Evolutionary conservation across 2,797 vertebrate genomes (phyloP), one percentile per base, ranked within the genome.

Genomic region (Tokudaia tokunoshimensis): DNA sequence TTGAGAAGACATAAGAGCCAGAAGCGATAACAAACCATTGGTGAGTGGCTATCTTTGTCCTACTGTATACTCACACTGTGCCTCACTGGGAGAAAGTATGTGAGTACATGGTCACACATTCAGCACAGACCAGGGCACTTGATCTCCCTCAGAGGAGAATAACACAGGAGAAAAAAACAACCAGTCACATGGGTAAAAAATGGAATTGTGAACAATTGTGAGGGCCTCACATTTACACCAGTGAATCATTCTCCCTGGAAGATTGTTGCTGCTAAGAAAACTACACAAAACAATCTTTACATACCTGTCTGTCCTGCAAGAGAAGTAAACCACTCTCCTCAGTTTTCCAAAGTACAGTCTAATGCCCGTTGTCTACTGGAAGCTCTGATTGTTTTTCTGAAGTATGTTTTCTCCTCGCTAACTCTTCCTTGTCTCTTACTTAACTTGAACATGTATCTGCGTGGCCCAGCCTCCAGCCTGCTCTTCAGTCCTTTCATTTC

Each of bases 281-380:
- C 1, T 78, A 55, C 29, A 29, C 1, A 86, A 83, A 86, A 13
- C 7, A 74, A 57, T 61, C 4, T 65, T 79, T 65, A 92, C 4
- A 79, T 6, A 61, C 15, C 0, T 75, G 79, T 92, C n/a, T 88
- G 2, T 52, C 63, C 50, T 95, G 13, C 34, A 41, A 24, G 50
- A 80, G 12, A 93, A 88, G 63, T 20, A 86, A 90, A 88, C 76
- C 19, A 70, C 37, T 94, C 63, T 50, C 47, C 91, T 79, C 24
- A 10, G 11, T 6, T 31, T 95, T 91, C 47, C 12, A 95, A 93
- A 86, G 63, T 90, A 67, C 90, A 12, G 11, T 17, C 37, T 92
- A 75, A 75, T 55, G 70, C 11, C 12, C 57, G 22, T 44, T 65
- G 44, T 65, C 41, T 86, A 6, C 31, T 92, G 72, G 20, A 76